A percentile compares a stretch with the other conserved stretches of the same genome.
Evolutionary conservation across 2,113 vertebrate genomes (phyloP).

Genomic region (Halichoeres trimaculatus): DNA sequence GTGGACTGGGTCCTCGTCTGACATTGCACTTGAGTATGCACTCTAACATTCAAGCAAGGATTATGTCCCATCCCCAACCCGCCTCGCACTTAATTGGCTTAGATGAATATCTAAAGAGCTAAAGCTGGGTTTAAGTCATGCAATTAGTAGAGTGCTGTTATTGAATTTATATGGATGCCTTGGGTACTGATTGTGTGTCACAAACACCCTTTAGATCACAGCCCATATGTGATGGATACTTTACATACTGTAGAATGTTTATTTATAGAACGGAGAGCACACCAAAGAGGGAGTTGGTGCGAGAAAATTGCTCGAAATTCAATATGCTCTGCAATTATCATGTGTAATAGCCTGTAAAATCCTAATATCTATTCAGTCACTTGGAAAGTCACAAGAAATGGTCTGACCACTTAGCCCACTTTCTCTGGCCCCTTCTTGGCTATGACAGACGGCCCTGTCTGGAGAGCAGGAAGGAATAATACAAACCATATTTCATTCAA

Average conservation of each 20-base stretch:
- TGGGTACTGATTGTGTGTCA: conserved; percentile 49
- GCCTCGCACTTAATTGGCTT: conserved; percentile 75
- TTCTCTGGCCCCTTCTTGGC: conserved; percentile 72
- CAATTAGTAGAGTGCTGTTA: conserved; percentile 72
- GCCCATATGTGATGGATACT: conserved; percentile 48
- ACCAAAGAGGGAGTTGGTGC: conserved; percentile 44
- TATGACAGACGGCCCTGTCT: conserved; percentile 84
- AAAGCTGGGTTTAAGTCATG: conserved; percentile 69
- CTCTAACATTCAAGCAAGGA: conserved; percentile 65
- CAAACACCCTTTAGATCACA: conserved; percentile 72
- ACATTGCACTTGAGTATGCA: conserved; percentile 53
- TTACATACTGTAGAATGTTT: conserved; percentile 68
- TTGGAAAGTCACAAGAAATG: conserved; percentile 83
- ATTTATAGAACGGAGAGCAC: conserved; percentile 67
- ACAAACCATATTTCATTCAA: conserved; percentile 83
- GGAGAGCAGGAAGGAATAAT: conserved; percentile 78
- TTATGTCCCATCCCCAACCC: conserved; percentile 54
- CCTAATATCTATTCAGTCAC: conserved; percentile 83
- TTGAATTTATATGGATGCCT: conserved; percentile 72
- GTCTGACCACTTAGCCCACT: conserved; percentile 82
- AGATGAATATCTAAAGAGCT: conserved; percentile 77
- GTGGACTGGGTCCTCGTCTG: conserved; percentile 33
- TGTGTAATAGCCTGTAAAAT: conserved; percentile 88
- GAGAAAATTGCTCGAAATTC: conserved; percentile 80
- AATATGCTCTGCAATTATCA: conserved; percentile 84